Conservation (phyloP, 2,113 vertebrate genomes). For the Rhinolophus sinicus region DNA sequence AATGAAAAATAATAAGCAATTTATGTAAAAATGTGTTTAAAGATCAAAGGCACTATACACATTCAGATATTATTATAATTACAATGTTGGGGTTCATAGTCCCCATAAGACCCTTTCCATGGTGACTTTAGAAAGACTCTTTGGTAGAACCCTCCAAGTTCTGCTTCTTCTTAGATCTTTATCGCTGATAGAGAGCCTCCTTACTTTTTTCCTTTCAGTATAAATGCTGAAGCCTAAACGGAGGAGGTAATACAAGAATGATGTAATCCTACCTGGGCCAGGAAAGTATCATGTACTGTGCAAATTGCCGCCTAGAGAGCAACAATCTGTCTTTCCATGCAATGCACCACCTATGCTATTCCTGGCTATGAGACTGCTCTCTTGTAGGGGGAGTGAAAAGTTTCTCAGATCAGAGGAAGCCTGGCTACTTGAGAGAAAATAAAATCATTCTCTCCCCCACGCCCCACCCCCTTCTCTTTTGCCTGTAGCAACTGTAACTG, state of each 20-base stretch:
- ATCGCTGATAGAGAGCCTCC: not conserved
- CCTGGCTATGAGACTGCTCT: not conserved
- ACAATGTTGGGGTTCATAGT: not conserved
- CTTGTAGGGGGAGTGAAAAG: conserved; percentile 72
- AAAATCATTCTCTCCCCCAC: conserved; percentile 32
- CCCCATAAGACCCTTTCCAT: not conserved
- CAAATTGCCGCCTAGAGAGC: not conserved
- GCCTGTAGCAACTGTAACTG: conserved; percentile 77
- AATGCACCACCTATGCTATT: conserved; percentile 39
- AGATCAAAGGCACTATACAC: not conserved
- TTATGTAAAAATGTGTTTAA: not conserved
- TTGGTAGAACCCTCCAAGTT: not conserved
- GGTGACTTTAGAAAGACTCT: not conserved
- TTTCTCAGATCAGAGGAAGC: conserved; percentile 73
- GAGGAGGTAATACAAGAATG: conserved; percentile 35
- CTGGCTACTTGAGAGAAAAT: conserved; percentile 74
- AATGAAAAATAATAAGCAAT: not conserved
- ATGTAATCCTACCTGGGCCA: conserved; percentile 1
- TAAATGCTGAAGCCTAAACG: not conserved
- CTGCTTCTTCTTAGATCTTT: not conserved
- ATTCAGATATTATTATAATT: not conserved
- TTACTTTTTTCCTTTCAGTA: not conserved
- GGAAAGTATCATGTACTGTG: not conserved
- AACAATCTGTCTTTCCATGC: conserved; percentile 30
- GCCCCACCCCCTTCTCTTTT: not conserved